These are phyloP conservation scores for cat (Felis catus) DNA, from an alignment of 2,113 vertebrate genomes.

Conservation along the genomic window F.catus_Fca126_mat1.0 CM031419.1:36568001-36568500, in stretches of 20 bases:
- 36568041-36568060: neutral
- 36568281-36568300: neutral
- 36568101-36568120: neutral
- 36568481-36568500: neutral
- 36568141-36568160: neutral
- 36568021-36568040: neutral
- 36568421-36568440: neutral
- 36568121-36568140: neutral
- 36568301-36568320: neutral
- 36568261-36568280: neutral
- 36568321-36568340: neutral
- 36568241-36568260: neutral
- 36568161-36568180: neutral
- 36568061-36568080: neutral
- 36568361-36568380: neutral
- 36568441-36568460: neutral
- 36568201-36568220: neutral
- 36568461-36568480: neutral
- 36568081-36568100: neutral
- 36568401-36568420: neutral
- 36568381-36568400: neutral
- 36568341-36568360: neutral
- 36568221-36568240: neutral
- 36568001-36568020: neutral
- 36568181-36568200: neutral